Evolutionary conservation across 2,888 invertebrate genomes (phyloP).

Genomic region (Allolobophora icterica): DNA sequence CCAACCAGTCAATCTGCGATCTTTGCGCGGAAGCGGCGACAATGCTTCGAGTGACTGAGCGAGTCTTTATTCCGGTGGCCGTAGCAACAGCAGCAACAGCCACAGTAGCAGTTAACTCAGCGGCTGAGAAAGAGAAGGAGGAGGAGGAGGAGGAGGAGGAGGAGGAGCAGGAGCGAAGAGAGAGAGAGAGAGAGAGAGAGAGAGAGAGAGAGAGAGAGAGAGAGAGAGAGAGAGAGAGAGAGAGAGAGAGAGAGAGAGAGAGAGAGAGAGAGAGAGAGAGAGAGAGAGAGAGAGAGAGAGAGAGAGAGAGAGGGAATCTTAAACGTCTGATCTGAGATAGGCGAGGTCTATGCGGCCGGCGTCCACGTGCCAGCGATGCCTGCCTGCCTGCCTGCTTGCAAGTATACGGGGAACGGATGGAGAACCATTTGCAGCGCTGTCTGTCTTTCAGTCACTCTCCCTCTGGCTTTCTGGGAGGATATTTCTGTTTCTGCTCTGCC

Average conservation of each 20-base stretch:
- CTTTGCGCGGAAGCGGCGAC: not conserved
- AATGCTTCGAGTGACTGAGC: not conserved
- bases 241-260: not conserved
- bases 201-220: not conserved
- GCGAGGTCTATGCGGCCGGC: not conserved
- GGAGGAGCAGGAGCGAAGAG: not conserved
- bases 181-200: not conserved
- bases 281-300: too few species aligned
- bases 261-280: too few species aligned
- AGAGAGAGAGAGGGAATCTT: not conserved
- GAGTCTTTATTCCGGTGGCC: not conserved
- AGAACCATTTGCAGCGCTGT: not conserved
- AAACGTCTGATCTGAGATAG: conserved; percentile 7
- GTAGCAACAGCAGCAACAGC: conserved; percentile 5
- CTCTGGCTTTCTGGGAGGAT: not conserved
- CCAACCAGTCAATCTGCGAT: not conserved
- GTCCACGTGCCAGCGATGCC: not conserved
- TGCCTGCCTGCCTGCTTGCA: too few species aligned
- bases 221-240: not conserved
- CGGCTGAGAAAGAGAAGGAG: not conserved
- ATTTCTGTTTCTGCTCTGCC: not conserved
- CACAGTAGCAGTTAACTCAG: not conserved
- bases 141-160: too few species aligned
- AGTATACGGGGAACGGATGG: not conserved
- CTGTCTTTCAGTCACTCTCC: not conserved